phyloP scores from a whole-genome alignment of 2,797 vertebrate species.

The Paramormyrops hopkinsi region DNA sequence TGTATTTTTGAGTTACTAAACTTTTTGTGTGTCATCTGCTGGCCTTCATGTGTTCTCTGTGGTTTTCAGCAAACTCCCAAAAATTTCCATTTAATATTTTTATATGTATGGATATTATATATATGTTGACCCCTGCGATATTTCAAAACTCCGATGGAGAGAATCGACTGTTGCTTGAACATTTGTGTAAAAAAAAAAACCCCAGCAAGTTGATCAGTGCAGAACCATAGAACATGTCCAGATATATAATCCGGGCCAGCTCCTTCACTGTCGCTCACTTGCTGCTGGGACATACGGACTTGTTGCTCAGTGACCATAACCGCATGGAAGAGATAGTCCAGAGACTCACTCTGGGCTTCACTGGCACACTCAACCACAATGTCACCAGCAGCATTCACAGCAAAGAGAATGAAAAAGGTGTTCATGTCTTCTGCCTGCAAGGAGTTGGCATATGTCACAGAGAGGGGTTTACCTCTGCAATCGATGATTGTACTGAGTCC shows the following conservation, averaged over 20 bases:
- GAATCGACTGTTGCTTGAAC: background rate
- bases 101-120: background rate
- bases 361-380: background rate
- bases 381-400: background rate
- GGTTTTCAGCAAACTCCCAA: background rate
- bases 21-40: background rate
- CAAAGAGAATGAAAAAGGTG: background rate
- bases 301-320: background rate
- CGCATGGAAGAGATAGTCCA: background rate
- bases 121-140: background rate
- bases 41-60: background rate
- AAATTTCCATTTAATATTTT: background rate
- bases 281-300: background rate
- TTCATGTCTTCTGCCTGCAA: background rate
- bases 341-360: background rate
- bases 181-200: background rate
- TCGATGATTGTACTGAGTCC: background rate
- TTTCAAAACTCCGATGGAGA: background rate
- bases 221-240: background rate
- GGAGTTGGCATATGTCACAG: background rate
- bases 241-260: background rate
- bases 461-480: background rate
- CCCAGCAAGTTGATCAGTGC: background rate
- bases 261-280: background rate
- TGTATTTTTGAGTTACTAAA: background rate